Percentiles rank a stretch among this genome's conserved stretches.
Evolutionary conservation across 2,113 vertebrate species (phyloP).

Genomic region (Eleginops maclovinus): DNA sequence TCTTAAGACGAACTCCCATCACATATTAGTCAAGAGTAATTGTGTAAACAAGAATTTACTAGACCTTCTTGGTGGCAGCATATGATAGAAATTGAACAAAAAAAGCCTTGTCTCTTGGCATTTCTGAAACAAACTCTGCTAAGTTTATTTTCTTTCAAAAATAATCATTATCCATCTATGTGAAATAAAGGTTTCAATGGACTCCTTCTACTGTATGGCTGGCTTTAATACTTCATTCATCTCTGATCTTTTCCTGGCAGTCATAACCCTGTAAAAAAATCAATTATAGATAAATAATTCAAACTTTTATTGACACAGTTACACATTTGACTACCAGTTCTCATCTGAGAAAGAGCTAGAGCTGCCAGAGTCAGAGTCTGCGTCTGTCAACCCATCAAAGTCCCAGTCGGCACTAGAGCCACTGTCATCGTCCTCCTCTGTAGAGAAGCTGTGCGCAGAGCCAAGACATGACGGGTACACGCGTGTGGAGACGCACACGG

Average conservation of each 20-base stretch:
- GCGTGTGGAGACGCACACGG: conserved; percentile 88
- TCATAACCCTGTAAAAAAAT: conserved; percentile 35
- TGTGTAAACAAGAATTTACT: neutral
- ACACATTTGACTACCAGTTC: conserved; percentile 77
- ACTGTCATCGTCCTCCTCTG: conserved; percentile 90
- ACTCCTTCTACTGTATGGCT: neutral
- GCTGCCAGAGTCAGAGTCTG: conserved; percentile 89
- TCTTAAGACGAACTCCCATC: neutral
- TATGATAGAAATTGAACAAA: neutral
- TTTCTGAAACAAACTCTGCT: neutral
- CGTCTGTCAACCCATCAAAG: conserved; percentile 88
- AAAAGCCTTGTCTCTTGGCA: neutral
- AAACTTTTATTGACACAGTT: conserved; percentile 19
- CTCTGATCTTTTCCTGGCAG: neutral
- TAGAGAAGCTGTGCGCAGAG: conserved; percentile 88
- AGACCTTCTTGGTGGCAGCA: neutral
- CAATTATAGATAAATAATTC: conserved; percentile 25
- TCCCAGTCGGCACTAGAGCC: conserved; percentile 92
- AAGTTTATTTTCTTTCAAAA: neutral
- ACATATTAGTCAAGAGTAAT: neutral
- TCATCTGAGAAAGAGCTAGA: conserved; percentile 92
- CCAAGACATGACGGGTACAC: conserved; percentile 88
- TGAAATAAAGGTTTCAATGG: neutral
- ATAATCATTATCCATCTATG: neutral
- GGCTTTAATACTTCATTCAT: conserved; percentile 30